Conservation (phyloP, 2,888 invertebrate genomes). For the Agrochola lychnidis region DNA sequence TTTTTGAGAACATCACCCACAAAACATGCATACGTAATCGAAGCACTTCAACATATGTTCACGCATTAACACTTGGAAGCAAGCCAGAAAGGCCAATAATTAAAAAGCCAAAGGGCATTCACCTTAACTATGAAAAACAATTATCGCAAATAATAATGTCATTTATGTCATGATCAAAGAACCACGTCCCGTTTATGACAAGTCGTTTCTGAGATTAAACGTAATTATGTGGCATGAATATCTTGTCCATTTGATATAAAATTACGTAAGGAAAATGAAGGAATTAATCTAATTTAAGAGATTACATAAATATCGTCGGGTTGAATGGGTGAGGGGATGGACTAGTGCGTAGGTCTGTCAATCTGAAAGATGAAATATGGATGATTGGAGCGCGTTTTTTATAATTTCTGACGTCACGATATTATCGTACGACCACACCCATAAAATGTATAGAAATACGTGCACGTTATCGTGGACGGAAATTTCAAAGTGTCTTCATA, state of each 20-base stretch:
- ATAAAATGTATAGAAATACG: too few species aligned
- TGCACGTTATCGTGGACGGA: too few species aligned
- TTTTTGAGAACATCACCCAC: constrained; percentile 50
- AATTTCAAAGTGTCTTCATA: too few species aligned
- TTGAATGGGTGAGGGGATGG: not conserved
- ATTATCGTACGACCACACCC: too few species aligned
- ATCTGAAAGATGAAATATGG: not conserved
- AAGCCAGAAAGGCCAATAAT: constrained; percentile 56
- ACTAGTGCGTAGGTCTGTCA: constrained; percentile 15
- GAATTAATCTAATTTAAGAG: constrained; percentile 19
- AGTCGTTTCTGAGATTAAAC: constrained; percentile 24
- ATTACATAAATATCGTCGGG: constrained; percentile 11
- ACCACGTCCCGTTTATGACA: constrained; percentile 14
- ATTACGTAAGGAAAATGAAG: constrained; percentile 20
- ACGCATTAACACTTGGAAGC: constrained; percentile 60
- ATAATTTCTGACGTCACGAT: too few species aligned
- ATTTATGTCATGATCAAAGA: constrained; percentile 46
- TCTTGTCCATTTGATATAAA: constrained; percentile 27
- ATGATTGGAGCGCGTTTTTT: too few species aligned
- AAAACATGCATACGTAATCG: constrained; percentile 29
- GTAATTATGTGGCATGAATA: constrained; percentile 35
- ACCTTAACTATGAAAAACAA: constrained; percentile 47
- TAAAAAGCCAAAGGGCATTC: constrained; percentile 63
- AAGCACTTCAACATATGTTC: constrained; percentile 40
- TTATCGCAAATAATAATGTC: constrained; percentile 54